Evolutionary conservation across 2,888 invertebrate species (phyloP).

Genomic region (Portevinia maculata): DNA sequence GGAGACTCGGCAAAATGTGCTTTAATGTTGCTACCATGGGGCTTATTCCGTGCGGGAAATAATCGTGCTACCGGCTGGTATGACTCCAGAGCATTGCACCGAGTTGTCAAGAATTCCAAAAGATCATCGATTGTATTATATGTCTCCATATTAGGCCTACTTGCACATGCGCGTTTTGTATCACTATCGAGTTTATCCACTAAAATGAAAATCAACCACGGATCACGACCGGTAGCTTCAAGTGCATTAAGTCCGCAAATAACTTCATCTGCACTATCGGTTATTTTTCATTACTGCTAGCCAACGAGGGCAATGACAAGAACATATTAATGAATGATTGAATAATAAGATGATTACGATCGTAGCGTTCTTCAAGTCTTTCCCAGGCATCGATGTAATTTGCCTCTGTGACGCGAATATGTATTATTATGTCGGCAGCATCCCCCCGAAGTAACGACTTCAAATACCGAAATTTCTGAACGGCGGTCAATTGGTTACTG

Average conservation of each 20-base stretch:
- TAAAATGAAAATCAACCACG: conserved; percentile 9
- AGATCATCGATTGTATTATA: too few relatives aligned
- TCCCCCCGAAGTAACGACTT: background rate
- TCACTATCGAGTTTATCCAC: conserved; percentile 2
- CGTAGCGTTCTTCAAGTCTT: conserved; percentile 5
- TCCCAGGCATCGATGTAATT: conserved; percentile 20
- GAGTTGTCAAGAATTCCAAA: too few relatives aligned
- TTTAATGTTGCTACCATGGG: too few relatives aligned
- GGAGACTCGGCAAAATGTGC: too few relatives aligned
- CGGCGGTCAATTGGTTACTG: background rate
- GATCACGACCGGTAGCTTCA: background rate
- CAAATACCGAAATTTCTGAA: background rate
- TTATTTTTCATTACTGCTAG: background rate
- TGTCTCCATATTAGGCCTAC: too few relatives aligned
- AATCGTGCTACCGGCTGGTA: too few relatives aligned
- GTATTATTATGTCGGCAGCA: background rate
- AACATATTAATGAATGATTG: background rate
- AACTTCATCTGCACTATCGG: conserved; percentile 1
- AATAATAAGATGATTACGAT: background rate
- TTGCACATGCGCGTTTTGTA: background rate
- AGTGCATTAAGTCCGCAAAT: conserved; percentile 5
- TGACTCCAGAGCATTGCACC: too few relatives aligned
- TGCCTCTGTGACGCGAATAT: background rate
- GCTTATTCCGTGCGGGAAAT: too few relatives aligned
- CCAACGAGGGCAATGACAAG: background rate